These are phyloP conservation scores for Malacoctenus gilli DNA, from an alignment of 2,797 vertebrate species.

Conservation along the genomic window DNA sequence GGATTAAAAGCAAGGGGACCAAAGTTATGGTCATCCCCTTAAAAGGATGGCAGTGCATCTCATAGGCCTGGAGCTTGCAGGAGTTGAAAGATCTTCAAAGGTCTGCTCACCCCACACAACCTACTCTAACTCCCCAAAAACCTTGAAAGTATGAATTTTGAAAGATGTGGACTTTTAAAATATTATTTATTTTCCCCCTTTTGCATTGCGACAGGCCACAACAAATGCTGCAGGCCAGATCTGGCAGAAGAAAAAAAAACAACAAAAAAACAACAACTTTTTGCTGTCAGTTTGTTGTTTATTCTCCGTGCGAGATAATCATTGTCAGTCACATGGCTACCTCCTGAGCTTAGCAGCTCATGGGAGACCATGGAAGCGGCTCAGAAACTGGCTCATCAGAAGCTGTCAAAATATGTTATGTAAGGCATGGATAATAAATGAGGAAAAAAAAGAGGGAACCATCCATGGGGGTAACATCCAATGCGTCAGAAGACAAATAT, in stretches of 20 bases:
- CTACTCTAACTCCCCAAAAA: slow-evolving; percentile 42
- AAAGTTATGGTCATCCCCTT: slow-evolving; percentile 75
- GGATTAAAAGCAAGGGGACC: slow-evolving; percentile 73
- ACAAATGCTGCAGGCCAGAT: slow-evolving; percentile 18
- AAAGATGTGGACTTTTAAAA: slow-evolving; percentile 54
- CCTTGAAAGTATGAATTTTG: slow-evolving; percentile 52
- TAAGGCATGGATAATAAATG: slow-evolving; percentile 79
- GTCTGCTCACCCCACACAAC: slow-evolving; percentile 53
- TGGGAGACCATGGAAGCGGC: slow-evolving; percentile 63
- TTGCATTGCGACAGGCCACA: slow-evolving; percentile 32
- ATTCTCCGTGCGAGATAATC: slow-evolving; percentile 45
- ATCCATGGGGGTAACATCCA: slow-evolving; percentile 76
- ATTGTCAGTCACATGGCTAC: slow-evolving; percentile 45
- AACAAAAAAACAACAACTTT: no score
- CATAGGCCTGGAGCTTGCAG: slow-evolving; percentile 71
- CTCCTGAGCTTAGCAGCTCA: slow-evolving; percentile 52
- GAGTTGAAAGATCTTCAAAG: slow-evolving; percentile 72
- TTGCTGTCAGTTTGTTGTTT: slow-evolving; percentile 48
- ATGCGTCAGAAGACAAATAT: slow-evolving; percentile 82
- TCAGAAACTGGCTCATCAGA: slow-evolving; percentile 67
- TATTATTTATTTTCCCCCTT: slow-evolving; percentile 49
- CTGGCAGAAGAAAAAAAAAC: no score
- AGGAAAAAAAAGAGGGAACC: slow-evolving; percentile 63
- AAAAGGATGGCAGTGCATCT: slow-evolving; percentile 71
- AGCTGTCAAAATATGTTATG: slow-evolving; percentile 75